Evolutionary conservation across 1,140 invertebrate genomes (phyloP), one percentile per base, ranked within the genome.

Genomic region (Aethina tumida): DNA sequence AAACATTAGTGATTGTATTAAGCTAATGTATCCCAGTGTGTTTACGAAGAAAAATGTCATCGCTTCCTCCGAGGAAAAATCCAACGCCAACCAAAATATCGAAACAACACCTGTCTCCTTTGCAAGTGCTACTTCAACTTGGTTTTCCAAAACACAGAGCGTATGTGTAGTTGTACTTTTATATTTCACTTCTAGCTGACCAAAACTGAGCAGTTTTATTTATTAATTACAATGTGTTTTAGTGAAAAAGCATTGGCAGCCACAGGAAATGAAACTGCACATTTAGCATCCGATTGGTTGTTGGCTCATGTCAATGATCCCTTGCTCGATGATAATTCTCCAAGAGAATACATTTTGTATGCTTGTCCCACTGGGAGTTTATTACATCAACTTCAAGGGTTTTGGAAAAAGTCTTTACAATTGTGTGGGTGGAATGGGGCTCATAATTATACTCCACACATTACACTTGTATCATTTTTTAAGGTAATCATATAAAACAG

Each of bases 211-310:
- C 27, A n/a, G 5, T 10, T 10, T 27, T 15, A 4, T 18, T 15
- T 35, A 2, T 17, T 6, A 20, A 39, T 33, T 24, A 34, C 12
- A 22, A 22, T 26, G n/a, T 49, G 38, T 58, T 60, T 49, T 58
- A 91, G 87, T 18, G 79, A 90, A 58, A 92, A 91, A 63, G 86
- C 88, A 12, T 62, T 92, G 39, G 84, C 86, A 12, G 86, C 87
- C n/a, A 92, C 88, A 7, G 88, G 87, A 14, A 77, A 91, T 59
- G 67, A 78, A 19, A 84, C 86, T 35, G 80, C 88, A 30, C 84
- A 90, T 59, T 65, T 91, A 36, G 88, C 88, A 4, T 84, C 84
- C 2, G 87, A 92, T 55, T 92, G 88, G 89, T 64, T 94, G 1
- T 58, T 92, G 32, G 85, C 87, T 7, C 89, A 92, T 59, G 83